Evolutionary conservation across 1,140 invertebrate species (phyloP), one percentile per base, ranked within the genome.

Genomic region (Pogonus chalceus): DNA sequence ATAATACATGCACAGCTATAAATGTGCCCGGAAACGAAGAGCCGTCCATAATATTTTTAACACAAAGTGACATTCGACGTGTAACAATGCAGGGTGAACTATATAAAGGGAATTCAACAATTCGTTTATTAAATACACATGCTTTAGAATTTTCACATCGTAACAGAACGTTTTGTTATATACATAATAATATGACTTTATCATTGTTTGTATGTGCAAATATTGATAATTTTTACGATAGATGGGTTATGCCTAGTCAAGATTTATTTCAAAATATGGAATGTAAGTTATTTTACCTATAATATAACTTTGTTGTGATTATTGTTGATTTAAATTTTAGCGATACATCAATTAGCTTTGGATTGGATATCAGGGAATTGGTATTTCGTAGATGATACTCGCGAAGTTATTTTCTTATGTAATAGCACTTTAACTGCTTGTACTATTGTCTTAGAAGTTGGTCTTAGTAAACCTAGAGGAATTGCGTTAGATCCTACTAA

Each of bases 351-450:
- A 63, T 70, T 93, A 47, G 82, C 85, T 1, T 73, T 89, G 54
- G 91, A 95, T 69, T 95, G 91, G 91, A 72, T 93, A 18, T 80
- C 84, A 26, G 77, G 81, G 56, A 91, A 89, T 68, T 85, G 90
- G 79, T 96, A 95, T 72, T 80, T 93, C 60, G 69, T 89, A 52
- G 90, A 93, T 70, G 80, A 82, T 70, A 71, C 77, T 60, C 70
- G 82, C 65, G 78, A 87, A 71, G 72, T 81, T 70, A 77, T 89
- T 62, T 88, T 81, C 71, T 73, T 83, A 59, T 95, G 81, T 72
- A 80, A 75, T 53, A 73, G 72, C 59, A 71, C 72, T 23, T 75
- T 87, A 66, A 69, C 69, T 52, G 75, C 76, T 69, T 84, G 86
- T 69, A 76, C 81, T 53, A 77, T 87, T 54, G 63, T 80, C 46